Evolutionary conservation across 2,888 invertebrate genomes (phyloP).

Genomic region (Eurois occulta): DNA sequence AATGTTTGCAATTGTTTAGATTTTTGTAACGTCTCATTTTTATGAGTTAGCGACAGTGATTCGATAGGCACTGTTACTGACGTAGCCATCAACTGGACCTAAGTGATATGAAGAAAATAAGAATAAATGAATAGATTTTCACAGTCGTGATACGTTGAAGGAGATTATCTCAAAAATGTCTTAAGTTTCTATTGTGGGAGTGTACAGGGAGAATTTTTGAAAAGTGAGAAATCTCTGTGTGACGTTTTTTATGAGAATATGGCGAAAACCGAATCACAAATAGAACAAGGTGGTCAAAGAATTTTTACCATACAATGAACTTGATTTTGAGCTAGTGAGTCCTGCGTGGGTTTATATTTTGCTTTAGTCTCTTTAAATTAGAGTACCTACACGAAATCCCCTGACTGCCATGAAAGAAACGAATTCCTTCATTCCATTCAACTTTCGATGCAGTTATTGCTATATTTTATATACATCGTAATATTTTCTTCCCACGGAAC

Average conservation of each 20-base stretch:
- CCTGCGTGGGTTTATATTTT: neutral
- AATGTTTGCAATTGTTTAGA: conserved; percentile 33
- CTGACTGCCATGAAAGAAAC: neutral
- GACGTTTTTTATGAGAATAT: neutral
- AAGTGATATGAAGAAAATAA: neutral
- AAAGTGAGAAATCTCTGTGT: neutral
- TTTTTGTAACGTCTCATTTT: neutral
- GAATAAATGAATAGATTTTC: neutral
- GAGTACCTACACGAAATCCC: neutral
- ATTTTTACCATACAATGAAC: neutral
- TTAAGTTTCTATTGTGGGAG: neutral
- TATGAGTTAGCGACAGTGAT: neutral
- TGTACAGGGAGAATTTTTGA: neutral
- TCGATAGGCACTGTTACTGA: neutral
- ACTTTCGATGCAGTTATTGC: conserved; percentile 13
- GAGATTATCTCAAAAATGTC: neutral
- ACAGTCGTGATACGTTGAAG: neutral
- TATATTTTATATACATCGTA: conserved; percentile 25
- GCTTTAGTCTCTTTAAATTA: neutral
- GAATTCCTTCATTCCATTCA: conserved; percentile 12
- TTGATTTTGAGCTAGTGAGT: neutral
- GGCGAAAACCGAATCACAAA: neutral
- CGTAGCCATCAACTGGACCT: neutral
- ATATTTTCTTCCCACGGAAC: conserved; percentile 41
- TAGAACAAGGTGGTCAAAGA: neutral